A percentile compares a stretch with the other conserved stretches of the same genome.
These are phyloP conservation scores for Achatina immaculata DNA, from an alignment of 1,140 invertebrate species.

Conservation along the genomic window DNA sequence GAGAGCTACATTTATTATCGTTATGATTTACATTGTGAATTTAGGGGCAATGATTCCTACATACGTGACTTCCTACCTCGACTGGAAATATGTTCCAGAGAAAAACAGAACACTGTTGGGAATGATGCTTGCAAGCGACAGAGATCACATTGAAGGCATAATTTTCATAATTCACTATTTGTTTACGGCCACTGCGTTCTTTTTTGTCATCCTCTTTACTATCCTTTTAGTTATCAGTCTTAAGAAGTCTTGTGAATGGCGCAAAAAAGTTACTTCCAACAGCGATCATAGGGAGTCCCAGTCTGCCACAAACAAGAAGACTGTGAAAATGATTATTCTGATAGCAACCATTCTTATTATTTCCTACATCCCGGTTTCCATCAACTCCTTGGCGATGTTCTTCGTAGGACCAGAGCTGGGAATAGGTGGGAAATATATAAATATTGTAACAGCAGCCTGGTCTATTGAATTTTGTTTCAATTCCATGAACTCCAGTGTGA, in stretches of 20 bases:
- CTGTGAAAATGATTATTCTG: not conserved
- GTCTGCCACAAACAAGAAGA: not conserved
- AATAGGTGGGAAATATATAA: not conserved
- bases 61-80: conserved; percentile 8
- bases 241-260: not conserved
- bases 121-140: not conserved
- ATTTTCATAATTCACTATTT: not conserved
- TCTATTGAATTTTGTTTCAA: not conserved
- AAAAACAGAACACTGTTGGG: conserved; percentile 18
- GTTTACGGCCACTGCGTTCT: not conserved
- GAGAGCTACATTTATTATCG: not conserved
- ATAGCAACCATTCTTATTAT: conserved; percentile 9
- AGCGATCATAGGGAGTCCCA: not conserved
- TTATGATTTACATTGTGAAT: not conserved
- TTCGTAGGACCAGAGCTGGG: conserved; percentile 6
- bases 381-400: not conserved
- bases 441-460: not conserved
- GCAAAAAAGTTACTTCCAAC: not conserved
- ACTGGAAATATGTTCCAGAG: not conserved
- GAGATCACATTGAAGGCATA: not conserved
- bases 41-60: not conserved
- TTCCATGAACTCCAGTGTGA: conserved; percentile 12
- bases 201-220: not conserved
- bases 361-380: not conserved
- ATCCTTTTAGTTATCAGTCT: not conserved